A percentile compares a stretch with the other conserved stretches of the same genome.
Evolutionary conservation across 2,888 invertebrate species (phyloP).

Genomic region (Steinernema carpocapsae): DNA sequence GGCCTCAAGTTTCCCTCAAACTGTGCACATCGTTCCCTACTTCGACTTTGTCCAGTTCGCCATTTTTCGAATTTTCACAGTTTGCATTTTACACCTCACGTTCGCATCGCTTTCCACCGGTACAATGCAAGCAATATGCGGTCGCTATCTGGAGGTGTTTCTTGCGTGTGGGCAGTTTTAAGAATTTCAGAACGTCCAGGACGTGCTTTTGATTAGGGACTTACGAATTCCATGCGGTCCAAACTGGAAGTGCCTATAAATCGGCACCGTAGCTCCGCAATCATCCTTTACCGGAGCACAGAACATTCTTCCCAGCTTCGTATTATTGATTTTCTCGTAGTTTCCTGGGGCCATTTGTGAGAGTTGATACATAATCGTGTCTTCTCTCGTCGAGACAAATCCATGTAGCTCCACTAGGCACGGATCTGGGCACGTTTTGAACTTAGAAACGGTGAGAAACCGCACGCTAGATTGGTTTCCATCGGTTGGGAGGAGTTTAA

Average conservation of each 20-base stretch:
- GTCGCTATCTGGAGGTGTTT: no score
- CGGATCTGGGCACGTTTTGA: neutral
- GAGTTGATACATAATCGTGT: slow-evolving; percentile 6
- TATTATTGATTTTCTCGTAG: slow-evolving; percentile 14
- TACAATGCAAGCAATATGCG: no score
- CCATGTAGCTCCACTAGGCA: slow-evolving; percentile 16
- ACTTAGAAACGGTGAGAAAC: neutral
- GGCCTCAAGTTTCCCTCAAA: no score
- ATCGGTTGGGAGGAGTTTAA: slow-evolving; percentile 2
- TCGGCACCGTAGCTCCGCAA: slow-evolving; percentile 56
- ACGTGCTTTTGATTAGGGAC: slow-evolving; percentile 21
- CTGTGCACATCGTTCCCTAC: no score
- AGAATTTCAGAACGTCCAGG: no score
- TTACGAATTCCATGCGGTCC: slow-evolving; percentile 50
- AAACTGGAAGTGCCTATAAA: slow-evolving; percentile 53
- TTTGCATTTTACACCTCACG: no score
- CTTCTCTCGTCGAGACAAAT: slow-evolving; percentile 11
- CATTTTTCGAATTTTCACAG: no score
- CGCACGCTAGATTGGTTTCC: neutral
- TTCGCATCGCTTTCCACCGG: no score
- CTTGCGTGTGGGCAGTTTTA: no score
- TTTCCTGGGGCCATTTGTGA: slow-evolving; percentile 8
- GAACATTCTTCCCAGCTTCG: slow-evolving; percentile 36
- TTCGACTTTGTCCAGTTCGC: no score
- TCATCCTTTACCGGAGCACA: slow-evolving; percentile 44